These are phyloP conservation scores for Sympetrum striolatum DNA, from an alignment of 2,888 invertebrate genomes.

Conservation along the genomic window DNA sequence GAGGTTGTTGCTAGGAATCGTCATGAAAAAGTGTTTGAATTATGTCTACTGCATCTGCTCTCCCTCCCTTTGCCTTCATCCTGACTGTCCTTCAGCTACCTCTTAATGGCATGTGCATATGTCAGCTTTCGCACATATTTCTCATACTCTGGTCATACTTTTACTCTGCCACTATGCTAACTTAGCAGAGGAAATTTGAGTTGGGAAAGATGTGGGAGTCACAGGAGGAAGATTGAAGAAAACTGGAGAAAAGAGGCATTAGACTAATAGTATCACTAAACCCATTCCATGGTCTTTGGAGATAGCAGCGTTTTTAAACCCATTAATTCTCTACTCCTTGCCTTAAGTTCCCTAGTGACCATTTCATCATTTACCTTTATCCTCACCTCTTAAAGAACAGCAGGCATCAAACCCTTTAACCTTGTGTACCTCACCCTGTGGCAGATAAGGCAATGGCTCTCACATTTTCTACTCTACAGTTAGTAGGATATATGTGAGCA, in stretches of 20 bases:
- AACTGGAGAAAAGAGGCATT: conserved; percentile 17
- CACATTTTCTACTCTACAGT: background rate
- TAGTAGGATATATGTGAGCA: conserved; percentile 1
- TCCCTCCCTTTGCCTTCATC: conserved; percentile 37
- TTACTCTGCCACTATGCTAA: background rate
- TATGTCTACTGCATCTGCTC: conserved; percentile 36
- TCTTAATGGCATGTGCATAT: conserved; percentile 27
- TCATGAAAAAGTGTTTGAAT: conserved; percentile 5
- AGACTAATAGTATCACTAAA: conserved; percentile 35
- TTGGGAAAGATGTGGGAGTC: conserved; percentile 23
- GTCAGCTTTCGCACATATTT: conserved; percentile 1
- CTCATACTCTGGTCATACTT: background rate
- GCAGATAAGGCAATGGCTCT: conserved; percentile 1
- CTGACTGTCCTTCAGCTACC: conserved; percentile 33
- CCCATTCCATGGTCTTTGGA: conserved; percentile 38
- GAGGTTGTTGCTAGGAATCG: conserved; percentile 80
- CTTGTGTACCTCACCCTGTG: conserved; percentile 25
- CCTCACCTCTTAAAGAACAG: background rate
- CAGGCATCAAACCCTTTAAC: background rate
- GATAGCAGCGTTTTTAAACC: conserved; percentile 4
- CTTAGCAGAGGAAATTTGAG: background rate
- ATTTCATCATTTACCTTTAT: background rate
- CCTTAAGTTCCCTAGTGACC: background rate
- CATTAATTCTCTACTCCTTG: background rate
- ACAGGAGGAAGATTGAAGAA: background rate